phyloP scores from a whole-genome alignment of 2,888 invertebrate species.

The Campoplex capitator region DNA sequence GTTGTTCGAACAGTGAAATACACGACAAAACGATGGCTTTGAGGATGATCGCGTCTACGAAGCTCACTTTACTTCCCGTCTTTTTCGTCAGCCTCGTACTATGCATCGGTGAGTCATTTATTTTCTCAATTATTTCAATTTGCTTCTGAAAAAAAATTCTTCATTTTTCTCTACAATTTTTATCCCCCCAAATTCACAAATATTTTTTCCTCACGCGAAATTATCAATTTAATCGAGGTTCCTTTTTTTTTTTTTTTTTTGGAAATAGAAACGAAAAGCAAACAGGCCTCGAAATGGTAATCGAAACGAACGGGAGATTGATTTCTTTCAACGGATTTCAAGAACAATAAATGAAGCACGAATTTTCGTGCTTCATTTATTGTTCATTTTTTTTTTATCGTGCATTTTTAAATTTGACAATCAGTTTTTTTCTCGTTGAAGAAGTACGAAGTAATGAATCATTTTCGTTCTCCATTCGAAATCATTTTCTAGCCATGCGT shows the following conservation, averaged over 20 bases:
- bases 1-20: neutral
- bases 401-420: too few relatives aligned
- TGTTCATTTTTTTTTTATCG: too few relatives aligned
- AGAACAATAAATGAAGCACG: neutral
- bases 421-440: too few relatives aligned
- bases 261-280: neutral
- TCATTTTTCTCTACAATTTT: conserved; percentile 3
- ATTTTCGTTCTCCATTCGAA: neutral
- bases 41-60: conserved; percentile 64
- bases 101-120: conserved; percentile 66
- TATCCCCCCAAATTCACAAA: neutral
- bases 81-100: conserved; percentile 58
- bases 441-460: neutral
- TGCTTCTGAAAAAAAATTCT: neutral
- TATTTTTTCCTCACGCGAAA: neutral
- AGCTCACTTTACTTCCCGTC: conserved; percentile 54
- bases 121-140: conserved; percentile 11
- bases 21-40: conserved; percentile 48
- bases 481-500: neutral
- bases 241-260: neutral
- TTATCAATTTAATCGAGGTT: neutral
- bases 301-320: too few relatives aligned
- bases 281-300: neutral
- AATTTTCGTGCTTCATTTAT: too few relatives aligned
- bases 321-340: too few relatives aligned